A percentile compares a stretch with the other conserved stretches of the same genome.
Conservation (phyloP, 2,113 vertebrate genomes). For the Lasiurus cinereus region DNA sequence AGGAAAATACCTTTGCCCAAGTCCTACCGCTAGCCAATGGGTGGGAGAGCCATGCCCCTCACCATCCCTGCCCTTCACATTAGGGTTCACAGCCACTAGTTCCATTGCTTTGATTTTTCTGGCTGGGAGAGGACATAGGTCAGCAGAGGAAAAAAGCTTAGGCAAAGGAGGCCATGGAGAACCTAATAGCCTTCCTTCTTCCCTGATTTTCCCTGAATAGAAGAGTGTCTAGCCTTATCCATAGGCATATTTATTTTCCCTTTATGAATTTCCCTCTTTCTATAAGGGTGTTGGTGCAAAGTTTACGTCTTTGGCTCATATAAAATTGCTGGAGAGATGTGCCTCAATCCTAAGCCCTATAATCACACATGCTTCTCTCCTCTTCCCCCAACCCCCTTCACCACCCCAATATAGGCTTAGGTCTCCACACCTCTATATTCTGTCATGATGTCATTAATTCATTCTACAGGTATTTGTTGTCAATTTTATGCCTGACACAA, state of each 20-base stretch:
- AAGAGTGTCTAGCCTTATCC: background rate
- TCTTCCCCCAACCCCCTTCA: no score
- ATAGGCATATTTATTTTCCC: background rate
- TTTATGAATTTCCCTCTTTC: background rate
- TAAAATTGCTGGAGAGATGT: background rate
- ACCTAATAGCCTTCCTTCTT: background rate
- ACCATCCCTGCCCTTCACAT: background rate
- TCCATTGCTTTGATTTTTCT: background rate
- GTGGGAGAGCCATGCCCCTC: background rate
- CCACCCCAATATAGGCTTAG: background rate
- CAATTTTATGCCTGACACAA: background rate
- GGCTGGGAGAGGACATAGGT: background rate
- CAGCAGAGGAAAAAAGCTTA: background rate
- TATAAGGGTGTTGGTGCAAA: background rate
- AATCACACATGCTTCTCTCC: slow-evolving; percentile 52
- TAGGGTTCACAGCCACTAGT: background rate
- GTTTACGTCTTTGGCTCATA: background rate
- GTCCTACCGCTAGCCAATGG: background rate
- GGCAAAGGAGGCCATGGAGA: background rate
- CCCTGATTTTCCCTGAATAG: background rate
- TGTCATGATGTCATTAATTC: background rate
- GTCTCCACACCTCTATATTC: background rate
- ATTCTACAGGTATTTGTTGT: background rate
- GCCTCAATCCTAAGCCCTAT: background rate
- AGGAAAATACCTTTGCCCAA: background rate